Conservation (phyloP, 30 jellyfish, hydroid and myxozoan genomes). For the Mastigias papua region DNA sequence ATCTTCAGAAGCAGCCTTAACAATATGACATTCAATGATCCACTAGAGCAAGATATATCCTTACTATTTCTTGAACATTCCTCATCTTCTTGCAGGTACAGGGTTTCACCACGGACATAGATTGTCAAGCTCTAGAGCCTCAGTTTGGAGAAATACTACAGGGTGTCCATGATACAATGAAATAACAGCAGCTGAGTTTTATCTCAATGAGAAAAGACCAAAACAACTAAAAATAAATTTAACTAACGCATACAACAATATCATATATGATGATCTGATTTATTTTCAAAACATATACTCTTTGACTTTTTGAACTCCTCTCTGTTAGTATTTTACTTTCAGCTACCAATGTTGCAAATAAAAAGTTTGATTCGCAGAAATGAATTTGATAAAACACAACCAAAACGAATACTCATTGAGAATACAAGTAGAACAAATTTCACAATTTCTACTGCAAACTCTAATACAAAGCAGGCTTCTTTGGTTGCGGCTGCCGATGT, state of each 20-base stretch:
- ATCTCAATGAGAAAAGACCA: not conserved
- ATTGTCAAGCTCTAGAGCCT: not conserved
- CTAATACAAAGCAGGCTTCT: constrained; percentile 40
- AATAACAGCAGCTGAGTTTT: not conserved
- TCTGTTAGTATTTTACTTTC: not conserved
- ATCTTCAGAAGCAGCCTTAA: not conserved
- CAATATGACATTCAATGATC: not conserved
- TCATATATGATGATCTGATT: not conserved
- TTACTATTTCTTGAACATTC: not conserved
- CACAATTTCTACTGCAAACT: not conserved
- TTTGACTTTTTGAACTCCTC: not conserved
- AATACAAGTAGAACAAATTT: not conserved
- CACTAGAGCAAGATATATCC: not conserved
- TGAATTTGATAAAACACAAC: not conserved
- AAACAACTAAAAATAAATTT: not conserved
- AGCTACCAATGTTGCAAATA: not conserved
- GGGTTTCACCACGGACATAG: not conserved
- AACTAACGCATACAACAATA: not conserved
- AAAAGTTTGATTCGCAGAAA: not conserved
- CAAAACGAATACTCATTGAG: not conserved
- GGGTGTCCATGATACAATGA: not conserved
- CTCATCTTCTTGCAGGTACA: not conserved
- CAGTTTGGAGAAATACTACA: not conserved
- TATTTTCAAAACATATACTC: not conserved
- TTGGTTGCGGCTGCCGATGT: constrained; percentile 53